A percentile compares a stretch with the other conserved stretches of the same genome.
These are phyloP conservation scores for Lochmaea crataegi DNA, from an alignment of 2,888 invertebrate species.

Conservation along the genomic window DNA sequence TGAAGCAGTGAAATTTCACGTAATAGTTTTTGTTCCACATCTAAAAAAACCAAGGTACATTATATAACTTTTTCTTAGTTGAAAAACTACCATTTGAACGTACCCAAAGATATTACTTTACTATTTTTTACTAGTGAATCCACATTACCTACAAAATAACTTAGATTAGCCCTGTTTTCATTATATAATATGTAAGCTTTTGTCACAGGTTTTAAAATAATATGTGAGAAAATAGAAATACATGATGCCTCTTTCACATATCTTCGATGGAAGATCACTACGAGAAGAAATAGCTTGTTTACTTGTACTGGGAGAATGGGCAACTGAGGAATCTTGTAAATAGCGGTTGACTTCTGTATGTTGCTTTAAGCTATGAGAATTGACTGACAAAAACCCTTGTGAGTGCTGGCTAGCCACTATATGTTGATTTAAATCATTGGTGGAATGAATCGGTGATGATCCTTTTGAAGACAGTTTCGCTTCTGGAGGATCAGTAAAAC, in stretches of 20 bases:
- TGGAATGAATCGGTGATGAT: neutral
- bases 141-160: slow-evolving; percentile 4
- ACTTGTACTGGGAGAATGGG: neutral
- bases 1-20: neutral
- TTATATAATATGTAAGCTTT: neutral
- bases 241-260: slow-evolving; percentile 4
- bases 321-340: slow-evolving; percentile 1
- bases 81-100: slow-evolving; percentile 2
- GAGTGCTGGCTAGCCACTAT: slow-evolving; percentile 2
- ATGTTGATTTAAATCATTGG: neutral
- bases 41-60: neutral
- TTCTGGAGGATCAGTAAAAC: neutral
- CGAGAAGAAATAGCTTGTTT: slow-evolving; percentile 4
- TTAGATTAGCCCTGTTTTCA: neutral
- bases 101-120: slow-evolving; percentile 4
- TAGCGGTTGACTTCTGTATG: neutral
- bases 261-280: neutral
- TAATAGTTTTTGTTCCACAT: neutral
- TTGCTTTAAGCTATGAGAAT: neutral
- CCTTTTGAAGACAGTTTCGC: slow-evolving; percentile 4
- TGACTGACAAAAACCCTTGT: neutral
- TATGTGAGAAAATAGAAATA: slow-evolving; percentile 2
- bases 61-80: slow-evolving; percentile 3
- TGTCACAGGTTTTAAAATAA: slow-evolving; percentile 2
- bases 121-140: neutral